phyloP scores from a whole-genome alignment of 1,140 invertebrate species.

The Vanessa atalanta region DNA sequence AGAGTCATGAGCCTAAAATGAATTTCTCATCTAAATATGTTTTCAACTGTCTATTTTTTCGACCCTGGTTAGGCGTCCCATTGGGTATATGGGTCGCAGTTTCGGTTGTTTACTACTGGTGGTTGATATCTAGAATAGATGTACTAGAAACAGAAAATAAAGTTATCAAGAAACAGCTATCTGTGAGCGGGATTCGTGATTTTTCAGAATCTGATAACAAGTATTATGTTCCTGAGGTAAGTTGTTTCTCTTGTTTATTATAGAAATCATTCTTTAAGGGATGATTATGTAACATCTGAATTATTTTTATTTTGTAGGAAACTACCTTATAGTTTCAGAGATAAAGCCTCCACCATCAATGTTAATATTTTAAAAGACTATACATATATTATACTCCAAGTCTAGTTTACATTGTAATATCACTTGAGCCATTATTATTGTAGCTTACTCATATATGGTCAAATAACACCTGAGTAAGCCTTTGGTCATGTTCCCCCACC shows the following conservation, averaged over 20 bases:
- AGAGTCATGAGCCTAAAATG: slow-evolving; percentile 46
- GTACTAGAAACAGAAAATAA: slow-evolving; percentile 73
- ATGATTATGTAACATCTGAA: neutral
- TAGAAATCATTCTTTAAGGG: neutral
- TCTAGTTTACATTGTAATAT: no score
- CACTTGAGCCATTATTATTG: no score
- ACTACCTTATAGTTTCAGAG: no score
- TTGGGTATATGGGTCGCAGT: slow-evolving; percentile 70
- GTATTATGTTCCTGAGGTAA: slow-evolving; percentile 65
- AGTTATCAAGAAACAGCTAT: slow-evolving; percentile 69
- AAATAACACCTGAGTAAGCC: no score
- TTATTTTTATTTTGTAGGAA: no score
- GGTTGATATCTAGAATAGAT: slow-evolving; percentile 71
- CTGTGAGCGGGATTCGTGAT: slow-evolving; percentile 34
- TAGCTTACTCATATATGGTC: no score
- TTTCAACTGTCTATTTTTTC: slow-evolving; percentile 68
- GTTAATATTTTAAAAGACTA: no score
- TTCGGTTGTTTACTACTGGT: slow-evolving; percentile 72
- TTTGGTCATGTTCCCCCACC: no score
- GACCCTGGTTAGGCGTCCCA: slow-evolving; percentile 75
- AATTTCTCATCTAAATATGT: slow-evolving; percentile 70
- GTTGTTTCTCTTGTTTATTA: neutral
- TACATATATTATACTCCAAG: no score
- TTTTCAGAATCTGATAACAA: slow-evolving; percentile 49
- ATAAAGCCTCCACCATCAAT: no score